phyloP scores from a whole-genome alignment of 2,888 invertebrate genomes.

The Nemoura dubitans region DNA sequence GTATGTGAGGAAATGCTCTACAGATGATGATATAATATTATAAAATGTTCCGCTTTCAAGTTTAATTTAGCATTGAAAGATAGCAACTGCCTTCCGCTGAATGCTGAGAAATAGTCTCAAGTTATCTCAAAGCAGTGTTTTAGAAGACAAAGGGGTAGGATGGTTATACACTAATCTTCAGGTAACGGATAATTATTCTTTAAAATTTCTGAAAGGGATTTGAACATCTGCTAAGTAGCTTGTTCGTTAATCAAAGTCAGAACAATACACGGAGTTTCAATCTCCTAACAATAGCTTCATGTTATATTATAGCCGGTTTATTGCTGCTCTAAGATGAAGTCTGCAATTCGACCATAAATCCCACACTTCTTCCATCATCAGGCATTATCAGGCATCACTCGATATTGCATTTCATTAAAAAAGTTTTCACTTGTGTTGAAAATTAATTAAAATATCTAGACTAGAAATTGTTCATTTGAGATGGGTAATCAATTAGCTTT shows the following conservation, averaged over 20 bases:
- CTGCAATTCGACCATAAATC: no score
- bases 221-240: conserved; percentile 12
- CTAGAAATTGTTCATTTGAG: no score
- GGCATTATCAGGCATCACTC: no score
- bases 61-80: not conserved
- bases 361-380: no score
- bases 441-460: no score
- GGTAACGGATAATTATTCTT: not conserved
- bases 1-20: no score
- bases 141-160: not conserved
- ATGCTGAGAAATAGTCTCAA: not conserved
- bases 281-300: not conserved
- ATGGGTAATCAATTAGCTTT: no score
- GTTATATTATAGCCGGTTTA: not conserved
- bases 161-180: not conserved
- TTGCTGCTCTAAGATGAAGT: not conserved
- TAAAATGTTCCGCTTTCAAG: not conserved
- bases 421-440: no score
- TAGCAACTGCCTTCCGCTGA: not conserved
- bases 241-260: not conserved
- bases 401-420: no score
- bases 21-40: no score
- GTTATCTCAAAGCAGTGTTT: not conserved
- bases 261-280: not conserved
- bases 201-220: not conserved